Conservation (phyloP, 2,888 invertebrate species). For the Automeris io region DNA sequence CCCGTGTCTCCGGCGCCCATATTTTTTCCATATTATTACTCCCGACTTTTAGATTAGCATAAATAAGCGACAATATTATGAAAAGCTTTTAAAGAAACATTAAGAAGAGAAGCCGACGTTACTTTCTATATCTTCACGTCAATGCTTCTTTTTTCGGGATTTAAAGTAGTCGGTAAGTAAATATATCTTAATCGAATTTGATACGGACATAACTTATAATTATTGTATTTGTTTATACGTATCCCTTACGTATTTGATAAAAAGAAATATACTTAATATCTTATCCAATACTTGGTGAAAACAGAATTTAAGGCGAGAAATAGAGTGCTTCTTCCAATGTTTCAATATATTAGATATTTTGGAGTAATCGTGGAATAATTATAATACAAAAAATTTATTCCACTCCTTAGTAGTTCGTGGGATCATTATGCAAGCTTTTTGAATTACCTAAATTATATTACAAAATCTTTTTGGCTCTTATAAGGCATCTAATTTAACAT, state of each 20-base stretch:
- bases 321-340: too few relatives aligned
- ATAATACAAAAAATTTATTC: too few relatives aligned
- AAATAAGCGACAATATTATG: conserved; percentile 36
- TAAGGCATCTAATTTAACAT: too few relatives aligned
- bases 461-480: too few relatives aligned
- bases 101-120: conserved; percentile 32
- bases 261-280: conserved; percentile 10
- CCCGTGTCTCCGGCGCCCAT: conserved; percentile 38
- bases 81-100: conserved; percentile 47
- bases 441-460: too few relatives aligned
- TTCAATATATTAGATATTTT: too few relatives aligned
- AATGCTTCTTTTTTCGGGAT: conserved; percentile 28
- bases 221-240: conserved; percentile 22
- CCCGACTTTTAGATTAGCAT: conserved; percentile 46
- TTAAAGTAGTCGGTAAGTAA: background rate
- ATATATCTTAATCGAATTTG: too few relatives aligned
- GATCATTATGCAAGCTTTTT: too few relatives aligned
- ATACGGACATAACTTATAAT: conserved; percentile 18
- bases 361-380: too few relatives aligned
- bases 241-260: conserved; percentile 17
- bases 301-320: too few relatives aligned
- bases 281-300: too few relatives aligned
- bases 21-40: conserved; percentile 47
- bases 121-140: conserved; percentile 33
- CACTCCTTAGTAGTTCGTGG: too few relatives aligned